A percentile compares a stretch with the other conserved stretches of the same genome.
Conservation (phyloP, 2,888 invertebrate genomes). For the Mayetiola destructor region DNA sequence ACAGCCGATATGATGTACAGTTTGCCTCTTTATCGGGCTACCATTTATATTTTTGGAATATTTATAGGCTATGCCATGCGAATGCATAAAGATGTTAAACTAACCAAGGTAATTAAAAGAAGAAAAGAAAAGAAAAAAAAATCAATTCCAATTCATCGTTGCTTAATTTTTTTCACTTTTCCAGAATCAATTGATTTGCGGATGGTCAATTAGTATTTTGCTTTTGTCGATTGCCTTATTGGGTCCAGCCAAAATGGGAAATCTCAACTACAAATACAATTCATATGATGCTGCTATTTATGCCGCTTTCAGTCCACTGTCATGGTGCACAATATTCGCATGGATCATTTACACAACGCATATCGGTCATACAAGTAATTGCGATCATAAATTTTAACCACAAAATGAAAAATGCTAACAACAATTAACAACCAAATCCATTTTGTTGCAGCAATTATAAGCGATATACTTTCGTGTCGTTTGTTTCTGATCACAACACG, state of each 20-base stretch:
- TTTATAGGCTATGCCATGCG: constrained; percentile 44
- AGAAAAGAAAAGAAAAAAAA: background rate
- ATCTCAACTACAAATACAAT: constrained; percentile 44
- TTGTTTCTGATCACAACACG: constrained; percentile 50
- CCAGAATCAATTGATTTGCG: constrained; percentile 38
- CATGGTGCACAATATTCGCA: constrained; percentile 51
- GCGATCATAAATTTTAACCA: background rate
- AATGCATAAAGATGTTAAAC: constrained; percentile 32
- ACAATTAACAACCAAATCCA: background rate
- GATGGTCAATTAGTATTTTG: constrained; percentile 40
- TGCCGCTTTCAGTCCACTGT: constrained; percentile 53
- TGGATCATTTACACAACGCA: constrained; percentile 52
- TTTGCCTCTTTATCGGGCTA: constrained; percentile 47
- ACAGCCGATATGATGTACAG: constrained; percentile 56
- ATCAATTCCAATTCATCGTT: background rate
- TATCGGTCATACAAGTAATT: constrained; percentile 42
- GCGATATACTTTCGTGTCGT: constrained; percentile 41
- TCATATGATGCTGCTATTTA: constrained; percentile 50
- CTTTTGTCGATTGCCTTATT: constrained; percentile 42
- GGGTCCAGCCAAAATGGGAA: constrained; percentile 50
- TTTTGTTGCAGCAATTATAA: constrained; percentile 39
- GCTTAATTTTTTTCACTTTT: constrained; percentile 16
- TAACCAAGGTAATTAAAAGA: constrained; percentile 25
- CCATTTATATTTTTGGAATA: constrained; percentile 54
- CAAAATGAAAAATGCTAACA: background rate